phyloP scores from a whole-genome alignment of 2,888 invertebrate genomes.

The Griposia aprilina region DNA sequence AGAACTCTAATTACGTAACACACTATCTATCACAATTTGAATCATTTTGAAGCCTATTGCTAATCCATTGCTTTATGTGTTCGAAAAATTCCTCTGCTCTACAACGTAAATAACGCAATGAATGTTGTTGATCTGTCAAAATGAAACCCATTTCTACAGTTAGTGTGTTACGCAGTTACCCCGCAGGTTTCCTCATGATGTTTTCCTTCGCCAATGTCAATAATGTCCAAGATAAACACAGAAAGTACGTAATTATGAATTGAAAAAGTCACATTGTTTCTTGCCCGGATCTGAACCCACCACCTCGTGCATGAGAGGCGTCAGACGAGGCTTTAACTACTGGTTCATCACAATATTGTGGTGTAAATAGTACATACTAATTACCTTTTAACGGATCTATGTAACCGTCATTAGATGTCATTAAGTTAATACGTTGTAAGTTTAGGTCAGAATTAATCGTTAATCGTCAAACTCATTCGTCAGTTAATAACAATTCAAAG shows the following conservation, averaged over 20 bases:
- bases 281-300: too few relatives aligned
- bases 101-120: too few relatives aligned
- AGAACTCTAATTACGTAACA: too few relatives aligned
- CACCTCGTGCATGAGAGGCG: too few relatives aligned
- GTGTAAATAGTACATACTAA: conserved; percentile 10
- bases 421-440: conserved; percentile 56
- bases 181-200: not conserved
- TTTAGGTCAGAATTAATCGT: conserved; percentile 49
- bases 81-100: too few relatives aligned
- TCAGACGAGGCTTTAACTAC: not conserved
- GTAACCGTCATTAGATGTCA: conserved; percentile 27
- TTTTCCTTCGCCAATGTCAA: not conserved
- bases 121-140: too few relatives aligned
- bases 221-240: not conserved
- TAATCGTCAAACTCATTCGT: conserved; percentile 66
- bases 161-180: too few relatives aligned
- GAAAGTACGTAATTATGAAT: not conserved
- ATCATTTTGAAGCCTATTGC: too few relatives aligned
- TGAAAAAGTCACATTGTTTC: too few relatives aligned
- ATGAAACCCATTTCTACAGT: too few relatives aligned
- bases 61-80: too few relatives aligned
- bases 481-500: conserved; percentile 64
- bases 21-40: too few relatives aligned
- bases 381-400: conserved; percentile 16
- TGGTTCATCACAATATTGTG: not conserved